phyloP scores from a whole-genome alignment of 2,113 vertebrate species.

The Colossoma macropomum region DNA sequence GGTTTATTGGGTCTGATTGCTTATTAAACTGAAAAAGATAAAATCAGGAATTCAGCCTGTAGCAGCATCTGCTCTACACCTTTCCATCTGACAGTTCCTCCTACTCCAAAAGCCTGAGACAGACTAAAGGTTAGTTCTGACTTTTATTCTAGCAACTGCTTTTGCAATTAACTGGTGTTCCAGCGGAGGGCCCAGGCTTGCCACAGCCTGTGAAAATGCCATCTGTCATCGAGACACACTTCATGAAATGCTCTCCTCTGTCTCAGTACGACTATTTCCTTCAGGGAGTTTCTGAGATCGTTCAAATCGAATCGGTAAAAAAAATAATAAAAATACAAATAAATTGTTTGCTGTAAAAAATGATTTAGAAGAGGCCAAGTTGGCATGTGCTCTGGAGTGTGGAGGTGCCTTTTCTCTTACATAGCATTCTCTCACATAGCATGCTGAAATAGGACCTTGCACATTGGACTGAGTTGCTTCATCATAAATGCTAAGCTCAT shows the following conservation, averaged over 20 bases:
- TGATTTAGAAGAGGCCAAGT: conserved; percentile 52
- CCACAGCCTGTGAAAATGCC: conserved; percentile 72
- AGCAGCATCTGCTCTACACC: conserved; percentile 16
- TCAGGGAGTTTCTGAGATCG: conserved; percentile 68
- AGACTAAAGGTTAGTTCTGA: conserved; percentile 46
- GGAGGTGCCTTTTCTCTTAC: conserved; percentile 22
- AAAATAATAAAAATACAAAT: conserved; percentile 63
- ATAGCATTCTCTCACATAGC: conserved; percentile 25
- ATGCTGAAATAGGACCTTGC: conserved; percentile 25
- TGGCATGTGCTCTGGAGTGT: conserved; percentile 56
- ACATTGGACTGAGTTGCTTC: not conserved
- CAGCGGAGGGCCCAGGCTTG: conserved; percentile 64
- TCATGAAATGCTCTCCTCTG: conserved; percentile 72
- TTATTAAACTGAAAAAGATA: not conserved
- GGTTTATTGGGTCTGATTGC: not conserved
- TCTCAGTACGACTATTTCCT: conserved; percentile 71
- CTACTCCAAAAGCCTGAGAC: conserved; percentile 22
- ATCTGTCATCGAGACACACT: conserved; percentile 77
- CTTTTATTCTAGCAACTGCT: conserved; percentile 52
- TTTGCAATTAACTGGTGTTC: conserved; percentile 66
- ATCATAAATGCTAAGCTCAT: not conserved
- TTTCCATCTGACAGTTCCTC: conserved; percentile 45
- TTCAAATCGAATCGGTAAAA: conserved; percentile 67
- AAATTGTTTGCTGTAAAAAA: conserved; percentile 70
- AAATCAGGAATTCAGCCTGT: not conserved